These are phyloP conservation scores for Gari tellinella DNA, from an alignment of 2,888 invertebrate species.

Conservation along the genomic window DNA sequence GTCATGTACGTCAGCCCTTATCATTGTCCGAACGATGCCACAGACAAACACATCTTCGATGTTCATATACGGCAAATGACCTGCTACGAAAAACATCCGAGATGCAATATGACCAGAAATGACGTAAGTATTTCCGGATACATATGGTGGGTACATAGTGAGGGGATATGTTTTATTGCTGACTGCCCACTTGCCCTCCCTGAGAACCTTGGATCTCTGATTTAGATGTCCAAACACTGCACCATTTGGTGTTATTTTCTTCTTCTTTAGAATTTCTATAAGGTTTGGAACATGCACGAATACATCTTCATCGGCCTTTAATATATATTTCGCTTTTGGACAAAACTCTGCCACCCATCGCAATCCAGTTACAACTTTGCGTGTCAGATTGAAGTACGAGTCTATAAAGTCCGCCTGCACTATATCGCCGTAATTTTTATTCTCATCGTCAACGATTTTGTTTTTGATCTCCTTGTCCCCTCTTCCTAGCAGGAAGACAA, in stretches of 20 bases:
- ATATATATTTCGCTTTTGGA: conserved; percentile 53
- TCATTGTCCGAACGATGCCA: conserved; percentile 66
- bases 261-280: conserved; percentile 35
- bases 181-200: conserved; percentile 70
- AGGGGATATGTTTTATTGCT: conserved; percentile 53
- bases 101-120: conserved; percentile 60
- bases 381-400: conserved; percentile 60
- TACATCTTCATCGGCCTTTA: conserved; percentile 68
- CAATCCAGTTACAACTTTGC: conserved; percentile 61
- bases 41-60: conserved; percentile 77
- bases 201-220: conserved; percentile 52
- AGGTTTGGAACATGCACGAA: conserved; percentile 61
- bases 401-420: conserved; percentile 65
- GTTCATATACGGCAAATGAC: conserved; percentile 65
- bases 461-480: conserved; percentile 29
- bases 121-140: conserved; percentile 72
- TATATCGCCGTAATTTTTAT: conserved; percentile 51
- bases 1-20: conserved; percentile 49
- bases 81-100: conserved; percentile 56
- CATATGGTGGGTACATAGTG: conserved; percentile 66
- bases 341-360: conserved; percentile 61
- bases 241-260: conserved; percentile 31
- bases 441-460: conserved; percentile 49
- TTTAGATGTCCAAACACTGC: conserved; percentile 60
- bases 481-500: conserved; percentile 65